Evolutionary conservation across 2,113 vertebrate genomes (phyloP).

Genomic region (Sylvia atricapilla): DNA sequence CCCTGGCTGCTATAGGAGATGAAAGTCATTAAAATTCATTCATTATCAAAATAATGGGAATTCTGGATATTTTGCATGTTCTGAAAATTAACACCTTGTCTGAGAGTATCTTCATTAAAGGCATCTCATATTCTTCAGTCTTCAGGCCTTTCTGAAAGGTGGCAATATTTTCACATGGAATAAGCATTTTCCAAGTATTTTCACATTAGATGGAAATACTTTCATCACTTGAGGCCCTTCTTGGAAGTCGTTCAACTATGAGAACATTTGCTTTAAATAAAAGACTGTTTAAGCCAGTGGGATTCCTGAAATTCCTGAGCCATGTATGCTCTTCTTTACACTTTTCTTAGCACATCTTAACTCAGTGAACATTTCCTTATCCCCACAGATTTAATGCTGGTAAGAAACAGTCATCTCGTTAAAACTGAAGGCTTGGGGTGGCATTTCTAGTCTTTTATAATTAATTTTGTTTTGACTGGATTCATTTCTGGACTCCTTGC

Average conservation of each 20-base stretch:
- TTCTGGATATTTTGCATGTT: neutral
- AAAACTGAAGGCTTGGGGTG: neutral
- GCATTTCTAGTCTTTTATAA: neutral
- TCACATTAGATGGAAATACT: slow-evolving; percentile 14
- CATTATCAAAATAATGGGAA: neutral
- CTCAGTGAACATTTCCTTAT: slow-evolving; percentile 5
- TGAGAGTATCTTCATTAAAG: neutral
- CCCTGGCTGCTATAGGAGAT: neutral
- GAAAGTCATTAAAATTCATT: neutral
- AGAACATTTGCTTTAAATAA: slow-evolving; percentile 47
- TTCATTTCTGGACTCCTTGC: neutral
- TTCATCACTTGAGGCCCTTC: slow-evolving; percentile 32
- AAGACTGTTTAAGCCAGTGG: slow-evolving; percentile 11
- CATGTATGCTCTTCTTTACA: slow-evolving; percentile 19
- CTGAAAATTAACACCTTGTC: neutral
- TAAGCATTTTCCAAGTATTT: slow-evolving; percentile 25
- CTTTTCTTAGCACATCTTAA: slow-evolving; percentile 24
- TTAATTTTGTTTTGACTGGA: neutral
- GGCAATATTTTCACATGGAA: slow-evolving; percentile 21
- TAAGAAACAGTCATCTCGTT: slow-evolving; percentile 21
- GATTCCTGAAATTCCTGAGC: slow-evolving; percentile 46
- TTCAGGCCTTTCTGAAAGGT: slow-evolving; percentile 7
- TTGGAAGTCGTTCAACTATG: slow-evolving; percentile 45
- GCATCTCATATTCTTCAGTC: neutral
- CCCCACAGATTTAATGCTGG: neutral